Evolutionary conservation across 1,140 invertebrate species (phyloP).

Genomic region (Pomacea maculata): DNA sequence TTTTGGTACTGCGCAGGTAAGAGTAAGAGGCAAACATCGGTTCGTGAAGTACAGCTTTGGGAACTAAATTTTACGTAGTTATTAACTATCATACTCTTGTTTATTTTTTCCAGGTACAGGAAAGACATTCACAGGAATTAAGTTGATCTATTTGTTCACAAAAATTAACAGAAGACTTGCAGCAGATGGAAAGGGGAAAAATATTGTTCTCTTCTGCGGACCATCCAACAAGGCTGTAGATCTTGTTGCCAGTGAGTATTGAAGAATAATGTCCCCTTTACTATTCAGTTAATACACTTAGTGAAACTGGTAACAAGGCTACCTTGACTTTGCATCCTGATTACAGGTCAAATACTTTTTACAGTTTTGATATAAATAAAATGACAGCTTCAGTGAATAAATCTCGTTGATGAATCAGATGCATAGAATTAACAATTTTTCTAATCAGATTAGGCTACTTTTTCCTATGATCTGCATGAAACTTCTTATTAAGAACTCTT

Average conservation of each 20-base stretch:
- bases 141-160: conserved; percentile 46
- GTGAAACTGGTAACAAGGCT: too few species aligned
- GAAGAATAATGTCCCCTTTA: too few species aligned
- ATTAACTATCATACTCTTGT: background rate
- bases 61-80: background rate
- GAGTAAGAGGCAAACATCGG: background rate
- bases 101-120: conserved; percentile 42
- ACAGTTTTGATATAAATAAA: too few species aligned
- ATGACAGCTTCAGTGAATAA: too few species aligned
- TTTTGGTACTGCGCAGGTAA: background rate
- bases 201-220: conserved; percentile 47
- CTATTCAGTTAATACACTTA: too few species aligned
- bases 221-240: conserved; percentile 41
- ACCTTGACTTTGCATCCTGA: too few species aligned
- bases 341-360: too few species aligned
- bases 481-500: too few species aligned
- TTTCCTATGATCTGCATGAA: too few species aligned
- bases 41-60: background rate
- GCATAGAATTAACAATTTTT: too few species aligned
- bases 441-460: too few species aligned
- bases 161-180: conserved; percentile 40
- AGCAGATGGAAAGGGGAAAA: conserved; percentile 4
- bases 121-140: conserved; percentile 50
- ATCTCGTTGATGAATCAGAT: too few species aligned
- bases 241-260: conserved; percentile 23